Conservation (phyloP, 2,888 invertebrate species). For the Chamaedrilus cognettii region DNA sequence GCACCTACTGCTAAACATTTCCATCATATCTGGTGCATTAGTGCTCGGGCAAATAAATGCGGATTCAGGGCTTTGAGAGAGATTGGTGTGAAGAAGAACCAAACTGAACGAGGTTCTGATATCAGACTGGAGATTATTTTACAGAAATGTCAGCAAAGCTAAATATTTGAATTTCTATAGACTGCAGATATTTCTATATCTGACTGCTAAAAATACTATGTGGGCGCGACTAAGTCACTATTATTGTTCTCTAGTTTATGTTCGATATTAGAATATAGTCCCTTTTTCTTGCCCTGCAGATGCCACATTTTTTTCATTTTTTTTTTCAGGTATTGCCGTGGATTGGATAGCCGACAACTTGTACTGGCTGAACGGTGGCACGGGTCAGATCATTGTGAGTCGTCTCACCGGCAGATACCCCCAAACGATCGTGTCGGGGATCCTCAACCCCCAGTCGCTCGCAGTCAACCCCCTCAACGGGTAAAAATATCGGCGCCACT, state of each 20-base stretch:
- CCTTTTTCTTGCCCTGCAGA: not conserved
- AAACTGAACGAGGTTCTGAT: too few species aligned
- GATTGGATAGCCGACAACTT: conserved; percentile 33
- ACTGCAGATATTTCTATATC: not conserved
- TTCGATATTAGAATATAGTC: not conserved
- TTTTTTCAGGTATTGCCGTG: conserved; percentile 26
- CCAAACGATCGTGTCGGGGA: conserved; percentile 11
- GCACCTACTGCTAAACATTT: too few species aligned
- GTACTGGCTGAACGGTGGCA: conserved; percentile 27
- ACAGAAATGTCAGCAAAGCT: too few species aligned
- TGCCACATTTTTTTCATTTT: not conserved
- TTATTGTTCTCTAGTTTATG: not conserved
- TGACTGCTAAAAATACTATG: not conserved
- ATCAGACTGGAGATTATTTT: too few species aligned
- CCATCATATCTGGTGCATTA: too few species aligned
- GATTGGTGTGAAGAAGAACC: too few species aligned
- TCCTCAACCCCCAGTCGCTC: conserved; percentile 20
- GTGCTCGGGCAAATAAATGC: too few species aligned
- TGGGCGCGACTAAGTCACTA: not conserved
- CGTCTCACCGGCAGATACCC: conserved; percentile 22
- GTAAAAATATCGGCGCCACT: too few species aligned
- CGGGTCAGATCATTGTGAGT: conserved; percentile 23
- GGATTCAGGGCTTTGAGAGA: too few species aligned
- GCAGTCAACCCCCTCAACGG: conserved; percentile 27
- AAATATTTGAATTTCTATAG: too few species aligned